phyloP scores from a whole-genome alignment of 2,113 vertebrate species.

The Euleptes europaea region DNA sequence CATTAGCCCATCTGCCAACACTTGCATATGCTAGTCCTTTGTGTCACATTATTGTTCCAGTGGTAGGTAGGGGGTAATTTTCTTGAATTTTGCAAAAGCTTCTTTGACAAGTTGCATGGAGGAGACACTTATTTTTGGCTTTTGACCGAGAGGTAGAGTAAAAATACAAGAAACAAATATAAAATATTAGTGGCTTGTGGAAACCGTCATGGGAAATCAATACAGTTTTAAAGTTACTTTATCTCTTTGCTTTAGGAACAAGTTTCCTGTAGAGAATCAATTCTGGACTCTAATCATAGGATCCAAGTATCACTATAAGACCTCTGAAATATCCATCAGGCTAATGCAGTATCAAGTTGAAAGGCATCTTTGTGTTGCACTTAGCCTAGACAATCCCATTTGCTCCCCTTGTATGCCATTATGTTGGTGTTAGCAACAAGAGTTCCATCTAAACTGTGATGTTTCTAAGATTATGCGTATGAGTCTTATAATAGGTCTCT shows the following conservation, averaged over 20 bases:
- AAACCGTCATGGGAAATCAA: background rate
- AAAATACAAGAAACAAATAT: background rate
- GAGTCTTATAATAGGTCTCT: background rate
- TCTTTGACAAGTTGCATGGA: background rate
- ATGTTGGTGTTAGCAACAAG: accelerated
- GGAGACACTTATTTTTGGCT: background rate
- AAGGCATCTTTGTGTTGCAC: background rate
- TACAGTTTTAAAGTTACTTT: background rate
- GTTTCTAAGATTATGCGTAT: background rate
- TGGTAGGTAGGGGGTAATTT: background rate
- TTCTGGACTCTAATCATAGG: background rate
- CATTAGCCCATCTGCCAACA: no score
- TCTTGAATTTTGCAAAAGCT: background rate
- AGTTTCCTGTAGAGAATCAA: background rate
- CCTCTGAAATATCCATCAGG: background rate
- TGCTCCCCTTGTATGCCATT: background rate
- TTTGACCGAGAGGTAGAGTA: background rate
- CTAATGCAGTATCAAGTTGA: background rate
- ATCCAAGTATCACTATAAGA: background rate
- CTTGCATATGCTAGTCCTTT: background rate
- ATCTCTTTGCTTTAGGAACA: background rate
- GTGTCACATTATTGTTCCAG: background rate
- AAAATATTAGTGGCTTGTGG: background rate
- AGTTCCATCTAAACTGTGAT: background rate
- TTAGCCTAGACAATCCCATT: background rate